Conservation (phyloP, 2,113 vertebrate genomes). For the Corythornis madagascariensis region DNA sequence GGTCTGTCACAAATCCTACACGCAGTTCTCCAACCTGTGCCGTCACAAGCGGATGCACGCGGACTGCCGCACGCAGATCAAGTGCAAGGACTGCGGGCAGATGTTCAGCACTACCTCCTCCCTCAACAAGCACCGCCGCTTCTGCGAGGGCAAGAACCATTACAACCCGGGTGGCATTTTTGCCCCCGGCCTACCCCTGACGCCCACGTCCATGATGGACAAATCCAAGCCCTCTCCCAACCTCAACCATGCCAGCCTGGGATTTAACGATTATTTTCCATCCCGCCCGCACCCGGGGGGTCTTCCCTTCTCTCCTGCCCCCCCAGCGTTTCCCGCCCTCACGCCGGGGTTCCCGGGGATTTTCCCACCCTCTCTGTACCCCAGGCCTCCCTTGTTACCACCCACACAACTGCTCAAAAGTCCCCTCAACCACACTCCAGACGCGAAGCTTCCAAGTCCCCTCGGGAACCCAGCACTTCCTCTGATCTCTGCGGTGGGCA, state of each 20-base stretch:
- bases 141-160: slow-evolving; percentile 99
- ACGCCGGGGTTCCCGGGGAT: slow-evolving; percentile 89
- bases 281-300: slow-evolving; percentile 88
- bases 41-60: slow-evolving; percentile 99
- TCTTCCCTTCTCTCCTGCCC: slow-evolving; percentile 86
- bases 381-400: slow-evolving; percentile 91
- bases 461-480: slow-evolving; percentile 85
- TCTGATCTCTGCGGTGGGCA: slow-evolving; percentile 83
- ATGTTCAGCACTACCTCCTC: slow-evolving; percentile 99
- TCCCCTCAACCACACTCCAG: slow-evolving; percentile 85
- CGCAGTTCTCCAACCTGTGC: slow-evolving; percentile 99
- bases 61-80: slow-evolving; percentile 99
- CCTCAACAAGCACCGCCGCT: slow-evolving; percentile 99
- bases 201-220: slow-evolving; percentile 90
- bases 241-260: slow-evolving; percentile 89
- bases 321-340: slow-evolving; percentile 83
- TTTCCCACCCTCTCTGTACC: slow-evolving; percentile 92
- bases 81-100: slow-evolving; percentile 99
- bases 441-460: slow-evolving; percentile 89
- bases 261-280: slow-evolving; percentile 92
- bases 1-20: slow-evolving; percentile 99
- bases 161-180: slow-evolving; percentile 89
- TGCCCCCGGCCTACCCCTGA: slow-evolving; percentile 89
- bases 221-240: slow-evolving; percentile 88
- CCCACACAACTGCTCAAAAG: slow-evolving; percentile 91